phyloP scores from a whole-genome alignment of 1,140 invertebrate genomes.

The Melipona quadrifasciata region DNA sequence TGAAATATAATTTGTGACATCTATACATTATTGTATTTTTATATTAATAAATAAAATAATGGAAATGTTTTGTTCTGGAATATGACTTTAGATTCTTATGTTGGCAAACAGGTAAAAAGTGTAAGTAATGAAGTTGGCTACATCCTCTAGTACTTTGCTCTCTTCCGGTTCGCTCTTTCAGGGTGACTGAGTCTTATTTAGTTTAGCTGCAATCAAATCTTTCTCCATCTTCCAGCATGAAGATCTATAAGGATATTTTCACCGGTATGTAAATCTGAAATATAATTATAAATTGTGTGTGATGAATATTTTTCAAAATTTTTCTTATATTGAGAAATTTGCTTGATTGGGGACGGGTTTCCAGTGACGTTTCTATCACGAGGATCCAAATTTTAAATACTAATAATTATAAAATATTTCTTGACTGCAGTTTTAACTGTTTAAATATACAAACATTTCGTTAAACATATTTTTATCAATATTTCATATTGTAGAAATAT shows the following conservation, averaged over 20 bases:
- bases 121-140: constrained; percentile 6
- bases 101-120: not conserved
- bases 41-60: not conserved
- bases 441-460: not conserved
- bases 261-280: constrained; percentile 86
- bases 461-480: not conserved
- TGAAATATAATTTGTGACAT: not conserved
- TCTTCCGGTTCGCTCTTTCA: constrained; percentile 84
- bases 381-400: not conserved
- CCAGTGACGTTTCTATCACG: constrained; percentile 4
- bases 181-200: constrained; percentile 84
- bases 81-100: not conserved
- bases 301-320: constrained; percentile 67
- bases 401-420: not conserved
- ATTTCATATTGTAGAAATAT: not conserved
- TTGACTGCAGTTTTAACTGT: not conserved
- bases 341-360: not conserved
- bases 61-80: not conserved
- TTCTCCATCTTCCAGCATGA: constrained; percentile 92
- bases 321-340: not conserved
- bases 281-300: not conserved
- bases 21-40: not conserved
- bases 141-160: constrained; percentile 57
- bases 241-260: constrained; percentile 97
- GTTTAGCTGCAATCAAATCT: constrained; percentile 85